Evolutionary conservation across 2,113 vertebrate genomes (phyloP).

Genomic region (Cebidichthys violaceus): DNA sequence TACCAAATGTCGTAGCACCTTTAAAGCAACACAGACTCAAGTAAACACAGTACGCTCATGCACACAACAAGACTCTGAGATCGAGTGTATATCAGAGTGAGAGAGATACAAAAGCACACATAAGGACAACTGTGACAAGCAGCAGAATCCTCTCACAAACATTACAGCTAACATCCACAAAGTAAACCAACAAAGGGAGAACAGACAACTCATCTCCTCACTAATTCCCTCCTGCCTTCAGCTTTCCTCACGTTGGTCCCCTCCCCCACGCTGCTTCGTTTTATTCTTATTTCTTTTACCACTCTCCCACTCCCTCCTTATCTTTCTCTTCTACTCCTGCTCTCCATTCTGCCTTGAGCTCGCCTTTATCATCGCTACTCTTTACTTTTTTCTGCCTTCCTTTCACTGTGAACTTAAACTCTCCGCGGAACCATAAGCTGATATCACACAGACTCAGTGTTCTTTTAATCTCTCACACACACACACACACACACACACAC

Average conservation of each 20-base stretch:
- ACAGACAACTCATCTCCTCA: slow-evolving; percentile 60
- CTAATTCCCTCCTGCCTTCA: slow-evolving; percentile 61
- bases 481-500: slow-evolving; percentile 1
- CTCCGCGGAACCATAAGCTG: slow-evolving; percentile 67
- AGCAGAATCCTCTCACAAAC: slow-evolving; percentile 21
- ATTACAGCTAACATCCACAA: slow-evolving; percentile 41
- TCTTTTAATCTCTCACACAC: slow-evolving; percentile 59
- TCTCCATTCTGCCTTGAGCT: slow-evolving; percentile 67
- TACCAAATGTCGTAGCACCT: background rate
- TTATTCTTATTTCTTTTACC: slow-evolving; percentile 32
- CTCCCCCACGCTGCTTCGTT: slow-evolving; percentile 37
- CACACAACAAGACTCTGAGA: background rate
- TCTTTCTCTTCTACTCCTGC: slow-evolving; percentile 56
- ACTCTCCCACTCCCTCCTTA: slow-evolving; percentile 53
- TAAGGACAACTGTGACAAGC: slow-evolving; percentile 11
- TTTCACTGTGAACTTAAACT: slow-evolving; percentile 73
- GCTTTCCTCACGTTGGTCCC: slow-evolving; percentile 55
- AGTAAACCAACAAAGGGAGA: slow-evolving; percentile 64
- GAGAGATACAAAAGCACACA: slow-evolving; percentile 1
- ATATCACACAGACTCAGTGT: slow-evolving; percentile 63
- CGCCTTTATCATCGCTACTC: slow-evolving; percentile 52
- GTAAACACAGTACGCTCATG: background rate
- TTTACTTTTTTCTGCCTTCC: slow-evolving; percentile 18
- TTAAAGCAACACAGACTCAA: slow-evolving; percentile 6
- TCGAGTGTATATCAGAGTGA: background rate